Conservation (phyloP, 2,888 invertebrate species). For the Agonopterix arenella region DNA sequence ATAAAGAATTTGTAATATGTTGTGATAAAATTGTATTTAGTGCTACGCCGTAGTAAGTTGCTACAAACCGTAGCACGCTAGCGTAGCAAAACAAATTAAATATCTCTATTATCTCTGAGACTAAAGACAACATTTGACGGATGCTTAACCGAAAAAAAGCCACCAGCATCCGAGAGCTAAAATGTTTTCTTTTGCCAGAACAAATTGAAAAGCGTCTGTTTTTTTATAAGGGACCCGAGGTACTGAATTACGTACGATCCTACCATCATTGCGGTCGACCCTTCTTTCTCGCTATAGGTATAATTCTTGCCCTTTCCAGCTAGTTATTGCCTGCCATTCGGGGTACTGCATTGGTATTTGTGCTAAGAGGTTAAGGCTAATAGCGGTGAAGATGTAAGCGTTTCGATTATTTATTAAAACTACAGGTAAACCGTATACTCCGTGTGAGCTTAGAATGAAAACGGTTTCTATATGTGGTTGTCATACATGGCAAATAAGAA, state of each 20-base stretch:
- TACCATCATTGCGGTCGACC: conserved; percentile 27
- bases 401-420: neutral
- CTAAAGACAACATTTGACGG: too few relatives aligned
- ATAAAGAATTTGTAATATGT: too few relatives aligned
- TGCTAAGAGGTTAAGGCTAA: conserved; percentile 4
- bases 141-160: conserved; percentile 11
- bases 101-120: too few relatives aligned
- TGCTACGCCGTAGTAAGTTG: too few relatives aligned
- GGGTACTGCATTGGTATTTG: conserved; percentile 8
- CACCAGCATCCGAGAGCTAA: conserved; percentile 30
- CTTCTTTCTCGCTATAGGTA: neutral
- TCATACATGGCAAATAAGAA: too few relatives aligned
- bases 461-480: too few relatives aligned
- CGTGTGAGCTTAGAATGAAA: too few relatives aligned
- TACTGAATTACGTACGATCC: conserved; percentile 30
- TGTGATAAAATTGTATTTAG: too few relatives aligned
- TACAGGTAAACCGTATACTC: neutral
- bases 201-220: conserved; percentile 50
- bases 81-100: too few relatives aligned
- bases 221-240: conserved; percentile 21
- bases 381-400: too few relatives aligned
- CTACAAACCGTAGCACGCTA: too few relatives aligned
- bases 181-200: conserved; percentile 45
- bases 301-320: conserved; percentile 5
- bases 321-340: conserved; percentile 7